These are phyloP conservation scores for Pelagia noctiluca DNA, from an alignment of 30 jellyfish, hydroid and myxozoan species.

Conservation along the genomic window DNA sequence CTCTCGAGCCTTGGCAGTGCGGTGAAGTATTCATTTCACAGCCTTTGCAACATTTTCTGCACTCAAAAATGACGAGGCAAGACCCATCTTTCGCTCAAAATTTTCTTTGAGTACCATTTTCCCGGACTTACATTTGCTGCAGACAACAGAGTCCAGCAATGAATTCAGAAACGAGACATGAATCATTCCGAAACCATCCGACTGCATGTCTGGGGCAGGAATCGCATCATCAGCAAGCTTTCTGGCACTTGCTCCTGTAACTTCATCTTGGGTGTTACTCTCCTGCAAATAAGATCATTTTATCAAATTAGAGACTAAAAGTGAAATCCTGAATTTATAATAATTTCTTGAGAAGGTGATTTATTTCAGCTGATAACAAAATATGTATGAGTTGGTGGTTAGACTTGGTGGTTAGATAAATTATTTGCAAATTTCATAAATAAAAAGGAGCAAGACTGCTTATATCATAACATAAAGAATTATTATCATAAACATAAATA, in stretches of 20 bases:
- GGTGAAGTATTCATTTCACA: slow-evolving; percentile 29
- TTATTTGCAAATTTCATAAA: no score
- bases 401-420: no score
- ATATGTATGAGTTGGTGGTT: no score
- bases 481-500: no score
- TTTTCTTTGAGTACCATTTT: neutral
- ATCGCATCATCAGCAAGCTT: neutral
- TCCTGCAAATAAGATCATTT: neutral
- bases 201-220: neutral
- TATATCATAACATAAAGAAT: no score
- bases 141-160: slow-evolving; percentile 7
- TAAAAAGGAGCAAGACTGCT: no score
- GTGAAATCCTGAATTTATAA: no score
- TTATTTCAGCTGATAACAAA: no score
- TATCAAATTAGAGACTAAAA: no score
- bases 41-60: neutral
- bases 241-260: neutral
- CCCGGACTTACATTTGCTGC: slow-evolving; percentile 19
- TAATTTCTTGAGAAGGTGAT: no score
- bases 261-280: neutral
- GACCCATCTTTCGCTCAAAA: slow-evolving; percentile 17
- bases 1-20: slow-evolving; percentile 29
- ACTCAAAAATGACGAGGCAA: slow-evolving; percentile 1
- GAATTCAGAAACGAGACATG: neutral
- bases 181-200: neutral